Base-by-base conservation (phyloP, 2,113 vertebrate genomes). In the Rhadina sibilatrix region DNA sequence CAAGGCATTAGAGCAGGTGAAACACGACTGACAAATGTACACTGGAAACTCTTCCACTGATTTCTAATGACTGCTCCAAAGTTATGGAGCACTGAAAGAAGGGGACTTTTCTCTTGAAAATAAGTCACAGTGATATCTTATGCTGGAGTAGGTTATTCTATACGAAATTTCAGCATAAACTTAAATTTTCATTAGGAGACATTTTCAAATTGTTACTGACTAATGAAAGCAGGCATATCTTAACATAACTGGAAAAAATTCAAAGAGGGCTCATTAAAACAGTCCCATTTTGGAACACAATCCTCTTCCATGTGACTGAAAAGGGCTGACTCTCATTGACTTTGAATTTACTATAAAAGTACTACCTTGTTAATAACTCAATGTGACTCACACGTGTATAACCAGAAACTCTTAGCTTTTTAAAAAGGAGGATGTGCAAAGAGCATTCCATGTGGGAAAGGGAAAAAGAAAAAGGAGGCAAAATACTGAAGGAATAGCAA, bases 241-340 rank as follows among this genome's bases (percentile, higher is more conserved):
- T 82, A 83, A 59, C 20, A 25, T 37, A 72, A 54, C 47, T 33
- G 15, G 66, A 78, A 89, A 83, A 47, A 88, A 83, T 81, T 83
- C 52, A 54, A 83, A 56, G 31, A 83, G 33, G 35, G 40, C 42
- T 68, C 60, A 59, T 86, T 95, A 86, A 78, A 93, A 57, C 19
- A 70, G 59, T 25, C 11, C 30, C 15, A 23, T 59, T 79, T 80
- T 37, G 68, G 78, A 91, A 68, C 4, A 5, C 8, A 57, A 13
- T 74, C 38, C 59, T 77, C 63, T 70, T 77, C 27, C 63, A 83
- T 27, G n/a, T 37, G 19, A 90, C 75, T 88, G 46, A 65, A 80
- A 91, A 69, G 7, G 8, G 75, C 30, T 83, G 69, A 70, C 38
- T 83, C 50, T 59, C 31, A 2, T 18, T 77, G 75, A 77, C 22